Percentiles rank a stretch among this genome's conserved stretches.
phyloP scores from a whole-genome alignment of 2,888 invertebrate genomes.

The Drosophila niveifrons region DNA sequence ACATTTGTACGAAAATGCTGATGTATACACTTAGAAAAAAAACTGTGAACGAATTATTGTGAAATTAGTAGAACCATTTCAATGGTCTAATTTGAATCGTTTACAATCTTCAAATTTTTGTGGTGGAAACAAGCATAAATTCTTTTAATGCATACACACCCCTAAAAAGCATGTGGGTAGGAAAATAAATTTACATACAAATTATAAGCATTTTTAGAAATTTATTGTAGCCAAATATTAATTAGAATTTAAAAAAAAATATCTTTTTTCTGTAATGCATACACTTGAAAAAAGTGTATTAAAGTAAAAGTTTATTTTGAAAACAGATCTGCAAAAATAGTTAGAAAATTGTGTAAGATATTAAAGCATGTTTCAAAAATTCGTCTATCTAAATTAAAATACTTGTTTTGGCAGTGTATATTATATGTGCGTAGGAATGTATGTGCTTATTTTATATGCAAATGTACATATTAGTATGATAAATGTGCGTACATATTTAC shows the following conservation, averaged over 20 bases:
- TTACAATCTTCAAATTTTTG: too few species aligned
- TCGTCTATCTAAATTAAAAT: too few species aligned
- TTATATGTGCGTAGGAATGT: not conserved
- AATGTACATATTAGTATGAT: conserved; percentile 19
- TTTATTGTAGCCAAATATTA: too few species aligned
- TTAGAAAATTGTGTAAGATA: too few species aligned
- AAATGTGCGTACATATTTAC: conserved; percentile 34
- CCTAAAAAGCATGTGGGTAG: too few species aligned
- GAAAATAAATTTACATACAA: too few species aligned
- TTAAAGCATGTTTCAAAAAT: too few species aligned
- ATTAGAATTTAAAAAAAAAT: too few species aligned
- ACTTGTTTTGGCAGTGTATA: not conserved
- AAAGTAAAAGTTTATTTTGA: not conserved
- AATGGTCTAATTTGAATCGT: too few species aligned
- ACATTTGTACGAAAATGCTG: not conserved
- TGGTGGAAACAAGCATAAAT: too few species aligned
- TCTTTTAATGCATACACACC: too few species aligned
- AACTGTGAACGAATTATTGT: not conserved
- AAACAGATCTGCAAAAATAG: not conserved
- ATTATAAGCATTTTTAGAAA: too few species aligned
- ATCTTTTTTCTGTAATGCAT: not conserved
- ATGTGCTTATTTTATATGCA: not conserved
- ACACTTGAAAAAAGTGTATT: not conserved
- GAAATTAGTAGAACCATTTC: not conserved
- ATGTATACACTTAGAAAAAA: conserved; percentile 11